phyloP scores from a whole-genome alignment of 2,888 invertebrate species.

The Masnerella sp. region DNA sequence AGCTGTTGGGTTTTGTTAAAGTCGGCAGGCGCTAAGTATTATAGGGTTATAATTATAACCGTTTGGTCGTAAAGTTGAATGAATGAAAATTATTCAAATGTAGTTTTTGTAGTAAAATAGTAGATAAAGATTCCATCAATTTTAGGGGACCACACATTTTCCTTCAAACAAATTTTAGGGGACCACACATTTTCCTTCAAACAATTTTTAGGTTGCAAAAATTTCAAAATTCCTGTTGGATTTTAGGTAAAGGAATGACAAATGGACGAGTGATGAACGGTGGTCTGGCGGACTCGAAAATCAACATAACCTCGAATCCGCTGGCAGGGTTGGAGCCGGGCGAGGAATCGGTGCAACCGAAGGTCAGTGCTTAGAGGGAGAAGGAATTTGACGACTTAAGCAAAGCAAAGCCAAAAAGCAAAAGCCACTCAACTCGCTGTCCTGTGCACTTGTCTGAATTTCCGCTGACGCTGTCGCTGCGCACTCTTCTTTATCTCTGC shows the following conservation, averaged over 20 bases:
- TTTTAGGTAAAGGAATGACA: slow-evolving; percentile 73
- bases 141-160: no score
- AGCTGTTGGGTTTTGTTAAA: no score
- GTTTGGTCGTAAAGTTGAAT: no score
- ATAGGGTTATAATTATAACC: no score
- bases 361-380: slow-evolving; percentile 71
- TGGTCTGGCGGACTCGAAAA: slow-evolving; percentile 78
- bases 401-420: slow-evolving; percentile 1
- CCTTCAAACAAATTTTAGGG: no score
- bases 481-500: slow-evolving; percentile 31
- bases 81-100: no score
- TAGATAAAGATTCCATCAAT: no score
- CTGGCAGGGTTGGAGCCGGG: slow-evolving; percentile 83
- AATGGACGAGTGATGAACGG: slow-evolving; percentile 76
- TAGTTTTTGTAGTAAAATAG: no score
- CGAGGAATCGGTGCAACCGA: slow-evolving; percentile 80
- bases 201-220: no score
- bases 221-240: background rate
- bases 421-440: slow-evolving; percentile 24
- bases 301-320: slow-evolving; percentile 88
- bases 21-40: no score
- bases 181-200: no score
- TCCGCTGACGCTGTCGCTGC: slow-evolving; percentile 40
- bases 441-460: slow-evolving; percentile 43
- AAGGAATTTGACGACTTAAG: slow-evolving; percentile 27